A percentile compares a stretch with the other conserved stretches of the same genome.
These are phyloP conservation scores for Acanthosepion esculentum DNA, from an alignment of 2,888 invertebrate genomes.

Conservation along the genomic window DNA sequence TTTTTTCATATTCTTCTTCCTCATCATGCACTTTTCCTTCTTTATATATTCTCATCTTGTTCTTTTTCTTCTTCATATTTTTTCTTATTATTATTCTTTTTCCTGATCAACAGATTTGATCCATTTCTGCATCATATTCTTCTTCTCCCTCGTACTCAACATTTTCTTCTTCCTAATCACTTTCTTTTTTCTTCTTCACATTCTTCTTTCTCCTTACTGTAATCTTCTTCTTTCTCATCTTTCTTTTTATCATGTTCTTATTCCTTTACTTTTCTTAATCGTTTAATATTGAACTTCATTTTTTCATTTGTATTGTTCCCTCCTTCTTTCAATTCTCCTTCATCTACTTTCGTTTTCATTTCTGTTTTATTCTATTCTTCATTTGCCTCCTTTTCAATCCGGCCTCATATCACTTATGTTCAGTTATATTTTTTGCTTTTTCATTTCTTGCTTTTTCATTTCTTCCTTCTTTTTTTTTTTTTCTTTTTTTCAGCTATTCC, in stretches of 20 bases:
- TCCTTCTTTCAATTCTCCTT: neutral
- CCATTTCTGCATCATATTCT: too few relatives aligned
- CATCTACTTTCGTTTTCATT: neutral
- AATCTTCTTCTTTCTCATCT: neutral
- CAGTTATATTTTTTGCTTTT: neutral
- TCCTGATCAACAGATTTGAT: too few relatives aligned
- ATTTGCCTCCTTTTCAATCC: neutral
- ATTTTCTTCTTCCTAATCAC: too few relatives aligned
- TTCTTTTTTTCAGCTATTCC: too few relatives aligned
- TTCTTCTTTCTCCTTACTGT: too few relatives aligned
- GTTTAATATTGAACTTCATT: too few relatives aligned
- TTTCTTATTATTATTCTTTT: too few relatives aligned
- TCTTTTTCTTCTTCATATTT: neutral
- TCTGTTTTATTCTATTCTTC: neutral
- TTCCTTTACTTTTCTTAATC: neutral
- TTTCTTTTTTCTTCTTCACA: neutral
- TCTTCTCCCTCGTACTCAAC: too few relatives aligned
- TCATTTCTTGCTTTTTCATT: neutral
- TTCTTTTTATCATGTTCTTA: neutral
- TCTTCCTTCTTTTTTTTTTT: too few relatives aligned
- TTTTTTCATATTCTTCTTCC: neutral
- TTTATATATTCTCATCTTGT: neutral
- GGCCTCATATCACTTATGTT: too few relatives aligned
- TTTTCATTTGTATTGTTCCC: neutral
- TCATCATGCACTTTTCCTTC: neutral